Base-by-base conservation (phyloP, 1,140 invertebrate species). In the Cylas formicarius region DNA sequence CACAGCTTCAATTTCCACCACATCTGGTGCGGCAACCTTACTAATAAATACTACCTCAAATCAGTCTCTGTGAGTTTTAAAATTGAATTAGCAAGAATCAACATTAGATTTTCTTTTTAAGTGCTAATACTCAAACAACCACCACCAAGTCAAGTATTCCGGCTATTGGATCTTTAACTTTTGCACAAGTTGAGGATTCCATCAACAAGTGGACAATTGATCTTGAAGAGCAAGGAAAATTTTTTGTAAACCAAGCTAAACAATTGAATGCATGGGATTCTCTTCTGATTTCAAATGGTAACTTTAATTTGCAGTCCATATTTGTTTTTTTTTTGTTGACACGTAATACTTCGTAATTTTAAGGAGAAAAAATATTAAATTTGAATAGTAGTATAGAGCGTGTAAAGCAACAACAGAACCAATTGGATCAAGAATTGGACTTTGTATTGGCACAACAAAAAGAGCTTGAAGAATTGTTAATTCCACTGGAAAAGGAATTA, bases 141-240 rank as follows among this genome's bases (percentile, higher is more conserved):
- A 40, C 43, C 67, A 71, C 55, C 55, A 74, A 57, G 53, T 60
- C 70, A 55, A 68, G 47, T 48, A 34, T 67, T 65, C 3, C 69
- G 53, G 52, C 74, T 59, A 55, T 67, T 51, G 56, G 63, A 58
- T 48, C 75, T 5, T 80, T 96, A 57, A 90, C 80, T 11, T 97
- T 92, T 60, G 77, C 81, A 16, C 87, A 95, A 60, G 64, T 97
- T 14, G 90, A 97, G 67, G 92, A 97, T 57, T 76, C 79, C 2
- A 91, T 96, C 31, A 97, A 96, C 62, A 96, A 97, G 66, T 98
- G 92, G 91, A 92, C 86, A 0, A 61, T 88, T 10, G 91, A 96
- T 58, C 68, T 97, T 9, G 88, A 94, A 57, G 89, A 95, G 52
- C 91, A 96, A 61, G 93, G 96, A 61, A 90, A 86, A 63, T 75